Evolutionary conservation across 2,797 vertebrate species (phyloP), one percentile per base, ranked within the genome.

Genomic region (Molothrus aeneus): DNA sequence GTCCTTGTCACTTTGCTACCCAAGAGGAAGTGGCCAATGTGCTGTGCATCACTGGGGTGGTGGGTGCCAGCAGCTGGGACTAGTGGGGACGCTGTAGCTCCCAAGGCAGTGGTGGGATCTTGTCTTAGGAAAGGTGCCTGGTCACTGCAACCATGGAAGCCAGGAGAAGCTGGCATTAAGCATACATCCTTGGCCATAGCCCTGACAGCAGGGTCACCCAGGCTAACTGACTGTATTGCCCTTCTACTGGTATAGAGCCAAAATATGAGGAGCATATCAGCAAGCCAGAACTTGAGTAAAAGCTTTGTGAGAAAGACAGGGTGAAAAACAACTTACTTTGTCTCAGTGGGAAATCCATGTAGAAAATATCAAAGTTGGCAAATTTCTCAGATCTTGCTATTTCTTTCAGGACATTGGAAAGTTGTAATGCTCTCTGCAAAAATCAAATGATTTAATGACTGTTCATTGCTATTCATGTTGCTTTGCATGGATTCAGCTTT

Each of bases 381-480:
- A 98, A 98, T 86, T 92, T 98, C 95, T 98, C 47, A 13, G 95
- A 93, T 65, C 79, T 66, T 8, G 97, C 94, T 60, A 98, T 98
- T 89, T 95, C 96, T 92, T 97, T 92, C 95, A 98, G 96, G 34
- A 97, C 93, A 1, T 36, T 87, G 89, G 98, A 98, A 91, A 98
- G 98, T 69, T 98, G 97, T n/a, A 86, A 70, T 0, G 98, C 98
- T 96, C 98, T 98, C 98, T 98, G 95, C 50, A 93, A 87, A 72
- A 70, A 69, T 80, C 36, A 53, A 93, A 61, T 0, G 2, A 32
- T 53, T 38, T 13, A 42, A 36, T 66, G 65, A 69, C 15, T 24
- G 17, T 48, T 78, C 48, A 36, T 40, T 19, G 34, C 53, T 54
- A 34, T 29, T 90, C 42, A 15, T 0, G 1, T 22, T 56, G 61